Conservation (phyloP, 1,140 invertebrate genomes). For the Pantala flavescens region DNA sequence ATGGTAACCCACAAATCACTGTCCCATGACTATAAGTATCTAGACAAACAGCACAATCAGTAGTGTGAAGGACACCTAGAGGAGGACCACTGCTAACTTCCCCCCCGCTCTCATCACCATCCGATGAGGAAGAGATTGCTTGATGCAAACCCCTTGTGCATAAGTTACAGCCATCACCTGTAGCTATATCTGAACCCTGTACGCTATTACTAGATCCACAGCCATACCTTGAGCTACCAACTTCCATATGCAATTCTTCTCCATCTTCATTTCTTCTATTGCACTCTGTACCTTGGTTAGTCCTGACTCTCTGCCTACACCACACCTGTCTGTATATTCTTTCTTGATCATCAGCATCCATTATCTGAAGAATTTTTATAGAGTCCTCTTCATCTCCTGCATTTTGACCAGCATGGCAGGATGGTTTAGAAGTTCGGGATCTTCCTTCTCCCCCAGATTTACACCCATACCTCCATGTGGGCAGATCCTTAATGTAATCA, state of each 20-base stretch:
- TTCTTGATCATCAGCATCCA: neutral
- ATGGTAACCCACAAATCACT: slow-evolving; percentile 41
- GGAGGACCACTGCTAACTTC: slow-evolving; percentile 20
- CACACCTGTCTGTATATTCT: neutral
- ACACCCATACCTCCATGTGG: slow-evolving; percentile 37
- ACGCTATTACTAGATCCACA: neutral
- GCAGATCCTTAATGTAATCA: slow-evolving; percentile 43
- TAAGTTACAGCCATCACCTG: neutral
- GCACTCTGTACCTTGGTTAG: neutral
- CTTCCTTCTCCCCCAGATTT: slow-evolving; percentile 11
- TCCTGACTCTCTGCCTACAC: neutral
- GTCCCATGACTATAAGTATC: slow-evolving; percentile 35
- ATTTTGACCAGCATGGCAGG: neutral
- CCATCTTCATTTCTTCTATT: neutral
- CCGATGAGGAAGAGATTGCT: slow-evolving; percentile 13
- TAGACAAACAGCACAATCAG: slow-evolving; percentile 45
- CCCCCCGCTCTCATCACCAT: slow-evolving; percentile 15
- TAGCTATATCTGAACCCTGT: neutral
- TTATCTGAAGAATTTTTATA: neutral
- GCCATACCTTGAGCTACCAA: neutral
- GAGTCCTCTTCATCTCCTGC: neutral
- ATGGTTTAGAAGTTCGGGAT: neutral
- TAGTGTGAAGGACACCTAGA: slow-evolving; percentile 28
- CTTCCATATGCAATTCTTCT: neutral
- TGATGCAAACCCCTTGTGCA: neutral